phyloP scores from a whole-genome alignment of 2,888 invertebrate genomes.

The Agrenia bidenticulata region DNA sequence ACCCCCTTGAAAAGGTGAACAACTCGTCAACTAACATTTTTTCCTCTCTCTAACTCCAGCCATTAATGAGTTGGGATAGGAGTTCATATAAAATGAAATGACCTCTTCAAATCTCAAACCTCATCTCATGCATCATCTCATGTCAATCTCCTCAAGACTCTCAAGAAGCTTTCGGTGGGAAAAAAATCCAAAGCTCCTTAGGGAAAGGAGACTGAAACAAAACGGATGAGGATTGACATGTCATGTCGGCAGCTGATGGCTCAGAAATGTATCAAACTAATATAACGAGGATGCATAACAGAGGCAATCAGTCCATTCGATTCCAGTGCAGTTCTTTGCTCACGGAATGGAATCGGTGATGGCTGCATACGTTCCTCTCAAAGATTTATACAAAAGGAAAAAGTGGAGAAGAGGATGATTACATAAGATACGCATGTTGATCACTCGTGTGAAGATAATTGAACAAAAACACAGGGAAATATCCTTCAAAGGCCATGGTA shows the following conservation, averaged over 20 bases:
- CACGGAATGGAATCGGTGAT: no score
- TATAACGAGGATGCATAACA: slow-evolving; percentile 3
- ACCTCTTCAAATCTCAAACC: background rate
- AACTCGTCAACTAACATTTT: background rate
- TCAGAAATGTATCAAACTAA: slow-evolving; percentile 13
- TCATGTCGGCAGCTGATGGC: slow-evolving; percentile 9
- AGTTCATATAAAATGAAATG: no score
- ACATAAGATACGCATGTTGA: background rate
- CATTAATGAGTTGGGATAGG: no score
- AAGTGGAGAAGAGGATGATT: no score
- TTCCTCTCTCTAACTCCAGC: no score
- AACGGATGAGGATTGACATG: slow-evolving; percentile 18
- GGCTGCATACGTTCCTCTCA: no score
- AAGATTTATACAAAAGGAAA: background rate
- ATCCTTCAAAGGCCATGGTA: slow-evolving; percentile 1
- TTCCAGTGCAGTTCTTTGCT: background rate
- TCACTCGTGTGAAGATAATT: background rate
- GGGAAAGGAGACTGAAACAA: slow-evolving; percentile 6
- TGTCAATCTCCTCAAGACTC: background rate
- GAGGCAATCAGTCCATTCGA: slow-evolving; percentile 7
- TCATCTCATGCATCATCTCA: background rate
- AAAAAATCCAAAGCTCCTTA: background rate
- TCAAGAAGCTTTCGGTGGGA: background rate
- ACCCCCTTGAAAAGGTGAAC: background rate
- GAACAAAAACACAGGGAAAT: slow-evolving; percentile 7